Percentiles rank a stretch among this genome's conserved stretches.
Conservation (phyloP, 2,888 invertebrate species). For the Cephus rjabovi region DNA sequence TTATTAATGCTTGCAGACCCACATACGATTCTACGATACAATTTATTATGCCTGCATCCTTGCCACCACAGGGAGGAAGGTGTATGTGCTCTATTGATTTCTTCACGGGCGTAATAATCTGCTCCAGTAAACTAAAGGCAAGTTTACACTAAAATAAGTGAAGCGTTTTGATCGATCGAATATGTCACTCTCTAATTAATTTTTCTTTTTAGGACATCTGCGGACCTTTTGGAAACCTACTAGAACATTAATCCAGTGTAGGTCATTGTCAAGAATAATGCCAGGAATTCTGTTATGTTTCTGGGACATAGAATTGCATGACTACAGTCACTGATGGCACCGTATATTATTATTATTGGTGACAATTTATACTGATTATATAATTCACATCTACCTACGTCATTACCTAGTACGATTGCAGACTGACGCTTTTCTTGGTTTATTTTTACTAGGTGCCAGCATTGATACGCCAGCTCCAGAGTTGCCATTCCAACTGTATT, state of each 20-base stretch:
- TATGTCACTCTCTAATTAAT: background rate
- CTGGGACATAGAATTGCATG: background rate
- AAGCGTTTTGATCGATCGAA: background rate
- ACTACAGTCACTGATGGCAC: background rate
- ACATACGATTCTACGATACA: background rate
- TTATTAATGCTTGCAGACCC: background rate
- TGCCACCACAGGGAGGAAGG: background rate
- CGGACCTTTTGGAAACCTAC: background rate
- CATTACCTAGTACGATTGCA: background rate
- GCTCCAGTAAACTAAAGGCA: background rate
- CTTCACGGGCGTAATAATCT: background rate
- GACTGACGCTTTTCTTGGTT: background rate
- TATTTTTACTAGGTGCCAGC: slow-evolving; percentile 6
- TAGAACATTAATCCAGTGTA: background rate
- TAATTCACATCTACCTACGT: background rate
- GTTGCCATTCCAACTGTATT: slow-evolving; percentile 21
- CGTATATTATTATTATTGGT: background rate
- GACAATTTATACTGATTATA: background rate
- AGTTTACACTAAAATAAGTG: background rate
- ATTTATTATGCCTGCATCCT: background rate
- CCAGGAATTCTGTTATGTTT: background rate
- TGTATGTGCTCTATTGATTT: background rate
- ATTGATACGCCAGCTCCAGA: slow-evolving; percentile 1
- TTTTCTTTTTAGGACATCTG: background rate
- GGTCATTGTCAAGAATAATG: background rate